A percentile compares a stretch with the other conserved stretches of the same genome.
Conservation (phyloP, 2,113 vertebrate species). For the Rhea americana region DNA sequence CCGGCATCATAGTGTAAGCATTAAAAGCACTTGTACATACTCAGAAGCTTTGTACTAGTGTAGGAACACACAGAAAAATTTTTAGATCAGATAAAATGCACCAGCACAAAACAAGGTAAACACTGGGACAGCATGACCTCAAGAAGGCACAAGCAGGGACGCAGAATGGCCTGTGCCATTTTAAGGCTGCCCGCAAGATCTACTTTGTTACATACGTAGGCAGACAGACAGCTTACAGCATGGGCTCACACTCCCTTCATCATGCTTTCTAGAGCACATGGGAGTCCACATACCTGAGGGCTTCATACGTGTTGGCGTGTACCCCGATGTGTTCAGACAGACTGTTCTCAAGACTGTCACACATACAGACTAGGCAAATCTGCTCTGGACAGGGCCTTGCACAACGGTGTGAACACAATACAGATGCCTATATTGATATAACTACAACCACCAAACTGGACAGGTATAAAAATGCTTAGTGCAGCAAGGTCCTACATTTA, state of each 20-base stretch:
- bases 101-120: not conserved
- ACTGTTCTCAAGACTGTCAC: not conserved
- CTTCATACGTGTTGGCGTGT: fast-evolving
- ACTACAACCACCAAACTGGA: fast-evolving
- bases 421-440: fast-evolving
- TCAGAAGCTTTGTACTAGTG: not conserved
- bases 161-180: fast-evolving
- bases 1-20: not conserved
- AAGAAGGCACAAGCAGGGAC: fast-evolving
- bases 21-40: not conserved
- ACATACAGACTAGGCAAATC: fast-evolving
- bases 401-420: fast-evolving
- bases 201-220: fast-evolving
- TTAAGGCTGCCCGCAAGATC: not conserved
- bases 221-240: not conserved
- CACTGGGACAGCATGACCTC: fast-evolving
- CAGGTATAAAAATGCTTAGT: fast-evolving
- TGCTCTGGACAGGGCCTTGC: not conserved
- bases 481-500: not conserved
- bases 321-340: fast-evolving
- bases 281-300: fast-evolving
- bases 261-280: not conserved
- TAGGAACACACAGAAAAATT: not conserved
- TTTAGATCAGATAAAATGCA: not conserved
- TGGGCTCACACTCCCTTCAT: fast-evolving